phyloP scores from a whole-genome alignment of 1,140 invertebrate species.

The Drosophila santomea region DNA sequence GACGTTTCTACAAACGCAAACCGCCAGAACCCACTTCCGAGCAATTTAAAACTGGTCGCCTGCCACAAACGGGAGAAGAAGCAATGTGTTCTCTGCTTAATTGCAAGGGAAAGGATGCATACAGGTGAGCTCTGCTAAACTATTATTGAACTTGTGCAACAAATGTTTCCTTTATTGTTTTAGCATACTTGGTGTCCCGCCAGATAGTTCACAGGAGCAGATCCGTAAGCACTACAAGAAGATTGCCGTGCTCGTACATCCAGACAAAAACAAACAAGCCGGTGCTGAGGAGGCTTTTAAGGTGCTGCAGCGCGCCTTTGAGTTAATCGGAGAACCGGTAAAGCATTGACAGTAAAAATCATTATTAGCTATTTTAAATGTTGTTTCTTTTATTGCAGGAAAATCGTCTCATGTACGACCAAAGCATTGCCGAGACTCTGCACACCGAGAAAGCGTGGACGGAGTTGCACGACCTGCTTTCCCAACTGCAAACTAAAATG shows the following conservation, averaged over 20 bases:
- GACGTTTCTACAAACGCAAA: conserved; percentile 77
- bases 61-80: conserved; percentile 96
- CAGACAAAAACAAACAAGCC: conserved; percentile 96
- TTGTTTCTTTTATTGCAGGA: conserved; percentile 86
- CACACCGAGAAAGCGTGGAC: conserved; percentile 93
- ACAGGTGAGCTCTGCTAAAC: conserved; percentile 87
- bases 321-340: conserved; percentile 96
- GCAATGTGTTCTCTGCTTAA: conserved; percentile 96
- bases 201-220: conserved; percentile 95
- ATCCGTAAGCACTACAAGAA: conserved; percentile 97
- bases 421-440: conserved; percentile 89
- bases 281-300: conserved; percentile 98
- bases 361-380: background rate
- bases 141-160: background rate
- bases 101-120: conserved; percentile 97
- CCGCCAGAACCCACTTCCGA: conserved; percentile 62
- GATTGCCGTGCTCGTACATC: conserved; percentile 97
- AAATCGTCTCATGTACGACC: conserved; percentile 90
- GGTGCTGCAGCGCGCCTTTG: conserved; percentile 96
- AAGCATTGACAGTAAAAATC: conserved; percentile 41
- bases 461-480: conserved; percentile 92
- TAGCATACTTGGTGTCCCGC: conserved; percentile 94
- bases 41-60: conserved; percentile 84
- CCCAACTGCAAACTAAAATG: conserved; percentile 96
- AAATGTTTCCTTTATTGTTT: conserved; percentile 28